A percentile compares a stretch with the other conserved stretches of the same genome.
These are phyloP conservation scores for Chloroceryle inda DNA, from an alignment of 2,797 vertebrate species.

Conservation along the genomic window DNA sequence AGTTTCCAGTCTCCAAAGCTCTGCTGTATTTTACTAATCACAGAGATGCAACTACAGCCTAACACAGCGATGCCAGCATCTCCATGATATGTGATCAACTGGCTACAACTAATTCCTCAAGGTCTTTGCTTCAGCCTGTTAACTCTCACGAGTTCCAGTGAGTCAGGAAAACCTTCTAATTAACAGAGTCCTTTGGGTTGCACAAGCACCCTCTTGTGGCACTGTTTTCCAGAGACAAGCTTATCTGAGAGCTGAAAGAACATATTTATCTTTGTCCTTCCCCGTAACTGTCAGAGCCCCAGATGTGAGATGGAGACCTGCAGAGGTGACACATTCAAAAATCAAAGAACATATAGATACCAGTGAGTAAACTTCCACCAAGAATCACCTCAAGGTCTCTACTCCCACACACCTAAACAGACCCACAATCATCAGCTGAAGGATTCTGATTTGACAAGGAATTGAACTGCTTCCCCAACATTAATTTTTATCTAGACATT, in stretches of 20 bases:
- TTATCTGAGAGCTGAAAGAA: background rate
- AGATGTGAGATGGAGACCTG: background rate
- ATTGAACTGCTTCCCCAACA: background rate
- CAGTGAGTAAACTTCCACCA: background rate
- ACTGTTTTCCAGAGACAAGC: background rate
- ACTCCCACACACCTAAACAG: background rate
- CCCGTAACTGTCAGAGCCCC: background rate
- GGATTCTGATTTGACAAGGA: background rate
- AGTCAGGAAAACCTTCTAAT: background rate
- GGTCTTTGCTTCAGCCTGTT: background rate
- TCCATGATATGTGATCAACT: background rate
- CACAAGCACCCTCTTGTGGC: background rate
- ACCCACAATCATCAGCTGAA: background rate
- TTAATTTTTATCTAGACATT: background rate
- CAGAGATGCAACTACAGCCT: background rate
- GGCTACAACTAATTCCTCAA: background rate
- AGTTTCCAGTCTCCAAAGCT: background rate
- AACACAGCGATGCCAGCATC: background rate
- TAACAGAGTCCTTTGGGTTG: background rate
- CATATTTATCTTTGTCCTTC: background rate
- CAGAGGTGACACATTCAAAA: background rate
- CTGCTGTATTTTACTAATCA: background rate
- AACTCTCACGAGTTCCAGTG: fast-evolving
- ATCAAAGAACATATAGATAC: background rate
- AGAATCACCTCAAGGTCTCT: background rate